Conservation (phyloP, 2,888 invertebrate species). For the Allophyes oxyacanthae region DNA sequence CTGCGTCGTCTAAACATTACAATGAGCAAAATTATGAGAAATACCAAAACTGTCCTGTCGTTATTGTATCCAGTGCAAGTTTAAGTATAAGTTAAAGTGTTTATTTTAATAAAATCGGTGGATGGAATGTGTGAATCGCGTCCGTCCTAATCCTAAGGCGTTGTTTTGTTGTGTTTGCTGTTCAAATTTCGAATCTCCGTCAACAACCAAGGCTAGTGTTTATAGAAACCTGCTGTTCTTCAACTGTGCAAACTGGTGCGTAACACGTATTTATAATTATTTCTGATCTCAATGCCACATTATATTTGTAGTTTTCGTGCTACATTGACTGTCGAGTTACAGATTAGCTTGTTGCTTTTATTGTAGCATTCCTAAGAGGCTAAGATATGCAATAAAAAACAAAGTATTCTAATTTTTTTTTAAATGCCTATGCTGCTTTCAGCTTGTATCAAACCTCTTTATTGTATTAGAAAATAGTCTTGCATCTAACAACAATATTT, state of each 20-base stretch:
- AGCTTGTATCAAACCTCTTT: background rate
- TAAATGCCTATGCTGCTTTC: no score
- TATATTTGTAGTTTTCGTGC: constrained; percentile 6
- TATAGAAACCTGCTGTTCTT: constrained; percentile 55
- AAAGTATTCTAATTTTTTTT: no score
- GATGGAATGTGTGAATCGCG: constrained; percentile 17
- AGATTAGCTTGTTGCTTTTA: constrained; percentile 3
- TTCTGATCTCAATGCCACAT: constrained; percentile 25
- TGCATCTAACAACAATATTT: constrained; percentile 1
- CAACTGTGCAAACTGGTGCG: constrained; percentile 58
- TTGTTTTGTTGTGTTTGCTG: constrained; percentile 33
- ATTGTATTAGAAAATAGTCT: background rate
- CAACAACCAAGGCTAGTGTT: constrained; percentile 70
- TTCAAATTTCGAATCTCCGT: constrained; percentile 59
- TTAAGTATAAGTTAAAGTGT: constrained; percentile 59
- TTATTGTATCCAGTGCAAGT: constrained; percentile 41
- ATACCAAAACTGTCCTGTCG: constrained; percentile 56
- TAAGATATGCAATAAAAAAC: background rate
- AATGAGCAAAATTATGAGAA: constrained; percentile 72
- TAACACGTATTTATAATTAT: constrained; percentile 31
- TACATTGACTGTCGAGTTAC: constrained; percentile 1
- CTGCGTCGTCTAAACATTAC: constrained; percentile 70
- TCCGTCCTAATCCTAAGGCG: constrained; percentile 29
- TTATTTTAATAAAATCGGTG: constrained; percentile 33
- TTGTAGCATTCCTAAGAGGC: no score